Percentiles rank a stretch among this genome's conserved stretches.
Conservation (phyloP, 2,113 vertebrate genomes). For the Diadophis punctatus region DNA sequence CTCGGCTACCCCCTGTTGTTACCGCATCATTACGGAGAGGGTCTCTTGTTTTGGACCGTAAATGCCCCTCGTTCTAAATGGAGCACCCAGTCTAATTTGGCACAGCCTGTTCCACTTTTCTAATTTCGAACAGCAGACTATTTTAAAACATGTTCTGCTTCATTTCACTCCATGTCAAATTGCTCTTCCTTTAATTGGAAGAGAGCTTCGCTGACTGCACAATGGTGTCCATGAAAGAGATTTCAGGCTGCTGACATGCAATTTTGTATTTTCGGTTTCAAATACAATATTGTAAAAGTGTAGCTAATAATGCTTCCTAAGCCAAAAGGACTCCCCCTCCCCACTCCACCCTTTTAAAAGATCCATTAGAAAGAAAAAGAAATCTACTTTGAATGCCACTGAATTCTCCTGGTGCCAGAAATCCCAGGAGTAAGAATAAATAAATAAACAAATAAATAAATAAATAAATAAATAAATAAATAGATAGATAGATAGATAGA, state of each 20-base stretch:
- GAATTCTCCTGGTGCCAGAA: background rate
- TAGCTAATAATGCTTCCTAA: background rate
- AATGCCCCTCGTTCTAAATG: background rate
- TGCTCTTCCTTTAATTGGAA: background rate
- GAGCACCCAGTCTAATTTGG: background rate
- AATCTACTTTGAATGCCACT: background rate
- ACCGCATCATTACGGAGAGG: background rate
- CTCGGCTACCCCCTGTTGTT: background rate
- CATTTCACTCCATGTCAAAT: background rate
- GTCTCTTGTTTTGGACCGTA: background rate
- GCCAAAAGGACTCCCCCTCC: background rate
- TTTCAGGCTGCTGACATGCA: background rate
- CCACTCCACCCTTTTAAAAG: rapidly evolving
- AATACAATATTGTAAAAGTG: background rate
- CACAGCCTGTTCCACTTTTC: background rate
- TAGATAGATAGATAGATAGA: too few species aligned
- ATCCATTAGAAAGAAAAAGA: background rate
- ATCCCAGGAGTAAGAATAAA: background rate
- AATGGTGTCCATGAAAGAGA: background rate
- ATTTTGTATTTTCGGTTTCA: background rate
- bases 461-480: too few species aligned
- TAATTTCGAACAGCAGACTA: background rate
- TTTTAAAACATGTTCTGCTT: slow-evolving; percentile 17
- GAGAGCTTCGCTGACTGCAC: background rate
- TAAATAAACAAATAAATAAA: too few species aligned